A percentile compares a stretch with the other conserved stretches of the same genome.
phyloP scores from a whole-genome alignment of 2,888 invertebrate species.

The Pristionchus entomophagus region DNA sequence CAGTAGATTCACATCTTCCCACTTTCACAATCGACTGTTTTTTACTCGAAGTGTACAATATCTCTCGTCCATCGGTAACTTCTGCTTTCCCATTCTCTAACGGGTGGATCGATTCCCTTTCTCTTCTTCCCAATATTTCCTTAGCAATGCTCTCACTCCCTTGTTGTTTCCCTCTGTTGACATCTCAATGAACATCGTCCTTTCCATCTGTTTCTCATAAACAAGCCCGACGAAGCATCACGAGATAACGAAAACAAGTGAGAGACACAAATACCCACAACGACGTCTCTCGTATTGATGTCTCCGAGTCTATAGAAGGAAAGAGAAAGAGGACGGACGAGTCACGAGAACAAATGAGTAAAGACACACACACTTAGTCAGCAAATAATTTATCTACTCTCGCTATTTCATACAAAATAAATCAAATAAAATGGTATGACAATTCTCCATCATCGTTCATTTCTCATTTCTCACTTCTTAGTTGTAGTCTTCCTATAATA shows the following conservation, averaged over 20 bases:
- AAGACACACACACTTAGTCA: too few species aligned
- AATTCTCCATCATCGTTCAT: neutral
- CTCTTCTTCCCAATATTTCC: conserved; percentile 4
- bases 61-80: neutral
- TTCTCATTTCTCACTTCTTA: conserved; percentile 34
- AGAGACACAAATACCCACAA: neutral
- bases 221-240: neutral
- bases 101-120: neutral
- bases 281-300: neutral
- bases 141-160: conserved; percentile 4
- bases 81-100: conserved; percentile 9
- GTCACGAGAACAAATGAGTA: neutral
- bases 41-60: conserved; percentile 34
- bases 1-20: conserved; percentile 21
- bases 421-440: neutral
- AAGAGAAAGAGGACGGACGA: neutral
- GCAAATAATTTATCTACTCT: neutral
- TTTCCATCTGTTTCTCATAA: neutral
- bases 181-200: conserved; percentile 9
- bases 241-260: neutral
- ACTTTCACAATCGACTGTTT: conserved; percentile 13
- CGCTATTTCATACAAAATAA: neutral
- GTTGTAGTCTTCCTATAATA: neutral
- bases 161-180: conserved; percentile 27
- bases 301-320: neutral